Evolutionary conservation across 2,797 vertebrate genomes (phyloP).

Genomic region (Varecia variegata): DNA sequence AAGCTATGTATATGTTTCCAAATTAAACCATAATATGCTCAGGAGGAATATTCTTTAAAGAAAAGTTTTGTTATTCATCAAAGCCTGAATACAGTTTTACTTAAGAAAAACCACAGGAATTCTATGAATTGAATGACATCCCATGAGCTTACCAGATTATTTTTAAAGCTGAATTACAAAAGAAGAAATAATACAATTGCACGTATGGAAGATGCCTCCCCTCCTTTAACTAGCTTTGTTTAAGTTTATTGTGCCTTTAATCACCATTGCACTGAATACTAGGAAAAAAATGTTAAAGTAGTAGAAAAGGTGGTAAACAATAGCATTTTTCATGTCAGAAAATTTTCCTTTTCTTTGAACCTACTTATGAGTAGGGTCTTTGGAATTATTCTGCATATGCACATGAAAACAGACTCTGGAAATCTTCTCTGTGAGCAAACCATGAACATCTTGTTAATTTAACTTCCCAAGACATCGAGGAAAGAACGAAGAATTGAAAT

Average conservation of each 20-base stretch:
- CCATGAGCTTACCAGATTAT: not conserved
- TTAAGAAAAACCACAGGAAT: not conserved
- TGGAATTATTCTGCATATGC: not conserved
- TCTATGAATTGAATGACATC: not conserved
- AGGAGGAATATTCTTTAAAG: slow-evolving; percentile 9
- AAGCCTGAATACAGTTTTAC: not conserved
- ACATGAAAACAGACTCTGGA: not conserved
- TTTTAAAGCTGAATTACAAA: not conserved
- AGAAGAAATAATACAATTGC: not conserved
- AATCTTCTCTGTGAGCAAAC: not conserved
- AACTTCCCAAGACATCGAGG: not conserved
- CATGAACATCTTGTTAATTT: not conserved
- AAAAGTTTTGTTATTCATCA: not conserved
- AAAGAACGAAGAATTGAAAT: not conserved
- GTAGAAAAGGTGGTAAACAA: not conserved
- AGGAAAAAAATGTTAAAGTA: not conserved
- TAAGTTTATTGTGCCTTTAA: not conserved
- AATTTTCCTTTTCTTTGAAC: not conserved
- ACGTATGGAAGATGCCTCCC: not conserved
- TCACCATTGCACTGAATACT: not conserved
- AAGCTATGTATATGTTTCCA: not conserved
- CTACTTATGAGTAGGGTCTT: not conserved
- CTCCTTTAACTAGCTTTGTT: not conserved
- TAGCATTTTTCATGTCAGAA: not conserved
- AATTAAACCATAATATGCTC: not conserved